Conservation (phyloP, 1,140 invertebrate species). For the Drosophila littoralis region DNA sequence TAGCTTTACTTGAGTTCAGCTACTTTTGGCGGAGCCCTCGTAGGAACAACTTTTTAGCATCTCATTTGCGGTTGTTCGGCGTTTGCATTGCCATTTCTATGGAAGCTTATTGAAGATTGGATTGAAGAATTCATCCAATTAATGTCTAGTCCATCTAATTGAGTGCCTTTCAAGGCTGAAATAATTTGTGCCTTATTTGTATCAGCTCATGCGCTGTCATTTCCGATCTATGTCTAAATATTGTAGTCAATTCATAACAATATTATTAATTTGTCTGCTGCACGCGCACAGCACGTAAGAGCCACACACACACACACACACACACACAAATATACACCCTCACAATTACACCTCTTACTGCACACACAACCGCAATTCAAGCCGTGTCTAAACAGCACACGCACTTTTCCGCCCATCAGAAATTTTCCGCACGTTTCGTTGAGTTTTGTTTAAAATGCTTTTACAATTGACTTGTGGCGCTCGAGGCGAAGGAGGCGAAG, state of each 20-base stretch:
- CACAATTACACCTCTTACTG: neutral
- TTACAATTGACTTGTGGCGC: conserved; percentile 69
- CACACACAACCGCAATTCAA: neutral
- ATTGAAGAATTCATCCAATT: conserved; percentile 13
- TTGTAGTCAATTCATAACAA: conserved; percentile 66
- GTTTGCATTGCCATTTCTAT: conserved; percentile 9
- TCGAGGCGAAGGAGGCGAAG: conserved; percentile 1
- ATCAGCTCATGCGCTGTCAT: conserved; percentile 48
- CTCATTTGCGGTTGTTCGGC: neutral
- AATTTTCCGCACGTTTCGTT: conserved; percentile 77
- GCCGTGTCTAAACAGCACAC: conserved; percentile 7
- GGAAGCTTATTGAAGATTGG: conserved; percentile 7
- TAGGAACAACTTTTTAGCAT: neutral
- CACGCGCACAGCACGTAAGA: neutral
- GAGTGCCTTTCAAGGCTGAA: neutral
- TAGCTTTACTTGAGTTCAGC: neutral
- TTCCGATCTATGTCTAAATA: conserved; percentile 45
- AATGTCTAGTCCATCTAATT: neutral
- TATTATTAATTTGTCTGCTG: conserved; percentile 51
- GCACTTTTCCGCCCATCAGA: conserved; percentile 68
- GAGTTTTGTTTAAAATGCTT: conserved; percentile 80
- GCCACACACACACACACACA: conserved; percentile 12
- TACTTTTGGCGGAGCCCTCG: neutral
- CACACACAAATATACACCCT: too few species aligned
- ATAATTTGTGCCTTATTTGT: conserved; percentile 20